phyloP scores from a whole-genome alignment of 2,888 invertebrate species.

The Sinelater perroti region DNA sequence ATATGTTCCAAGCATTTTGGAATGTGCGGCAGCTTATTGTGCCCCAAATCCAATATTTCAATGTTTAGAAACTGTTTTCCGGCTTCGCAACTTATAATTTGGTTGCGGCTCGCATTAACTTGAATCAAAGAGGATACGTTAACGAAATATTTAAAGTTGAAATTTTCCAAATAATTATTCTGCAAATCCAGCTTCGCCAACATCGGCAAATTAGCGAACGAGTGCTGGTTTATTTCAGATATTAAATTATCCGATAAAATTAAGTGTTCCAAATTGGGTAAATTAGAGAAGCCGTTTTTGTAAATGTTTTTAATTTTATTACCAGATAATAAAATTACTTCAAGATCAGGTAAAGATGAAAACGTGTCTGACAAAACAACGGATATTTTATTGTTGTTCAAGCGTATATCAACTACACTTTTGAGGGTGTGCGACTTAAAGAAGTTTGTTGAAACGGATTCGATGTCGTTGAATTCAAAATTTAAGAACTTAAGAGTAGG shows the following conservation, averaged over 20 bases:
- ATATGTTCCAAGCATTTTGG: constrained; percentile 74
- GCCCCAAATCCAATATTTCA: constrained; percentile 75
- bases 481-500: constrained; percentile 81
- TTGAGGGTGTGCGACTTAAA: constrained; percentile 76
- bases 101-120: constrained; percentile 80
- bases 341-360: constrained; percentile 74
- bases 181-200: constrained; percentile 83
- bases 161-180: constrained; percentile 75
- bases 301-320: constrained; percentile 78
- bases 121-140: constrained; percentile 77
- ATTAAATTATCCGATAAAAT: constrained; percentile 86
- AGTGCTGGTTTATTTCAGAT: constrained; percentile 73
- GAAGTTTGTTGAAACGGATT: constrained; percentile 72
- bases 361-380: constrained; percentile 76
- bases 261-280: constrained; percentile 81
- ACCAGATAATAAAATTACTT: constrained; percentile 80
- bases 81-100: constrained; percentile 61
- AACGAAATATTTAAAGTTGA: constrained; percentile 73
- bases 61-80: constrained; percentile 67
- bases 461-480: constrained; percentile 84
- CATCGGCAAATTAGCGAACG: constrained; percentile 79
- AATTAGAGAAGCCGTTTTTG: constrained; percentile 77
- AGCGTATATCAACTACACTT: constrained; percentile 78
- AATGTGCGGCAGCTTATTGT: constrained; percentile 72
- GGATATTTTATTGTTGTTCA: constrained; percentile 83